Conservation (phyloP, 2,113 vertebrate species). For the Mola mola region DNA sequence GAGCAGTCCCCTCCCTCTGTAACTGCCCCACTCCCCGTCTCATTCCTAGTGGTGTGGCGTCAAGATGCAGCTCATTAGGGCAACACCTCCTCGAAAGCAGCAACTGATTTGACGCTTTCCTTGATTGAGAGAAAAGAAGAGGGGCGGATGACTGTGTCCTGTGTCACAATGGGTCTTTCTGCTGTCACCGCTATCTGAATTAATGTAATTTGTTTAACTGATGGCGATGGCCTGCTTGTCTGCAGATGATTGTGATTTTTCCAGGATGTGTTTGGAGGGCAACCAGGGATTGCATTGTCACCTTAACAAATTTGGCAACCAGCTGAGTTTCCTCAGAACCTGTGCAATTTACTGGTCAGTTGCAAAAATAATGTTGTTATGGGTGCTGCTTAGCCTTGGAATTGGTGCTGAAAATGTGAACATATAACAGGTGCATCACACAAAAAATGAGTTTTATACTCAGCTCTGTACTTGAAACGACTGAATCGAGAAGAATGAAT, state of each 20-base stretch:
- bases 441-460: neutral
- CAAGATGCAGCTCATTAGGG: slow-evolving; percentile 61
- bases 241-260: slow-evolving; percentile 28
- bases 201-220: slow-evolving; percentile 79
- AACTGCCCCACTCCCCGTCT: slow-evolving; percentile 41
- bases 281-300: neutral
- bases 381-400: no score
- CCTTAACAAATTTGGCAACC: no score
- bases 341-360: no score
- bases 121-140: slow-evolving; percentile 69
- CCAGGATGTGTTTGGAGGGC: neutral
- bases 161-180: slow-evolving; percentile 79
- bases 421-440: neutral
- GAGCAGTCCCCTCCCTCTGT: slow-evolving; percentile 12
- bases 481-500: slow-evolving; percentile 22
- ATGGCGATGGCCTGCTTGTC: slow-evolving; percentile 53
- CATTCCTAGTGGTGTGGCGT: slow-evolving; percentile 50
- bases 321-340: no score
- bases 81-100: slow-evolving; percentile 37
- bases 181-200: slow-evolving; percentile 67
- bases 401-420: neutral
- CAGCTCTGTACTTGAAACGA: slow-evolving; percentile 2
- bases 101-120: slow-evolving; percentile 70
- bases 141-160: slow-evolving; percentile 62
- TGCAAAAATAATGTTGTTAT: no score